Conservation (phyloP, 2,888 invertebrate genomes). For the Polietes domitor region DNA sequence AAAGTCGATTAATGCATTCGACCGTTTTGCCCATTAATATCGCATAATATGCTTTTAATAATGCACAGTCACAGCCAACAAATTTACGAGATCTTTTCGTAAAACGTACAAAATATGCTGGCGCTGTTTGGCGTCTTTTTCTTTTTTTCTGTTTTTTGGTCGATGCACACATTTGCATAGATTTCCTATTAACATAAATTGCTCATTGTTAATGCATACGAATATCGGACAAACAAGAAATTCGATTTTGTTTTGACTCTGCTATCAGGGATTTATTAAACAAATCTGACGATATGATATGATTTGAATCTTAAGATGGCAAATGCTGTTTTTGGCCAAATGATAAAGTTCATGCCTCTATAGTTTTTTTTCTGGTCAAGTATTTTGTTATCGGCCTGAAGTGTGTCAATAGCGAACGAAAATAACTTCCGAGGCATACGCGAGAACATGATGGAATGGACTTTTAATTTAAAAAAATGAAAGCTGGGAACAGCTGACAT, state of each 20-base stretch:
- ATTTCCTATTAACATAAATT: constrained; percentile 6
- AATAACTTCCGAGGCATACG: no score
- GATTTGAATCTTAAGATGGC: no score
- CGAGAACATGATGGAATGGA: no score
- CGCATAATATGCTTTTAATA: not conserved
- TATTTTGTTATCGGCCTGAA: no score
- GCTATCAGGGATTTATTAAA: not conserved
- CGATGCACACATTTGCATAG: not conserved
- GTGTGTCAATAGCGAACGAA: no score
- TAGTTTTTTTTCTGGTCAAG: no score
- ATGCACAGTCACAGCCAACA: not conserved
- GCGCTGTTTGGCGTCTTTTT: not conserved
- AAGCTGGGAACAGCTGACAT: no score
- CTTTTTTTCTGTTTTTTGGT: not conserved
- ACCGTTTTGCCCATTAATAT: not conserved
- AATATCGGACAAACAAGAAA: not conserved
- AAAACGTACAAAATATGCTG: not conserved
- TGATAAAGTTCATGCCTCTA: no score
- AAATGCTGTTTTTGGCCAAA: no score
- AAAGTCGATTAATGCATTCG: constrained; percentile 13
- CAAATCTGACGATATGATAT: not conserved
- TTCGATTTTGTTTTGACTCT: not conserved
- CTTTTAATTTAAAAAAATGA: not conserved
- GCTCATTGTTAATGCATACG: not conserved
- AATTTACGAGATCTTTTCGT: not conserved